Conservation (phyloP, 2,888 invertebrate species). For the Dromius quadrimaculatus region DNA sequence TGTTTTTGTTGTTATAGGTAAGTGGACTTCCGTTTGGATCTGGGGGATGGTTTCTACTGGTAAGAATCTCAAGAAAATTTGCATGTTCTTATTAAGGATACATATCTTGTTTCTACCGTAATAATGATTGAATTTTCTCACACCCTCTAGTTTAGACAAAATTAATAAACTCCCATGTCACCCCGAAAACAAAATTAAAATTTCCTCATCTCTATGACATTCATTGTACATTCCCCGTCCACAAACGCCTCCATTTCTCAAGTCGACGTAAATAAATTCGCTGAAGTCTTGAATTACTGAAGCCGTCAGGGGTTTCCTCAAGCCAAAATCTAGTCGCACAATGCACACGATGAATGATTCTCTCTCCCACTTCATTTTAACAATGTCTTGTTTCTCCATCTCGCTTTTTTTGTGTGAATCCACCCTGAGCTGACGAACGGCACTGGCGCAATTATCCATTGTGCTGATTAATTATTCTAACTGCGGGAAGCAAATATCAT, state of each 20-base stretch:
- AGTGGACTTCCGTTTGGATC: constrained; percentile 25
- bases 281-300: constrained; percentile 10
- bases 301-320: not conserved
- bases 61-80: too few relatives aligned
- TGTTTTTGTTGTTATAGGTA: constrained; percentile 29
- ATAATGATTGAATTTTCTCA: not conserved
- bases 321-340: constrained; percentile 28
- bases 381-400: not conserved
- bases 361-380: not conserved
- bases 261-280: constrained; percentile 29
- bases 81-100: too few relatives aligned
- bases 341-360: constrained; percentile 21
- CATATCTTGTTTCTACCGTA: not conserved
- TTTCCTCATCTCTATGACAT: not conserved
- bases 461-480: constrained; percentile 18
- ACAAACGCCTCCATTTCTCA: constrained; percentile 17
- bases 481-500: constrained; percentile 7
- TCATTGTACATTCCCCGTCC: not conserved
- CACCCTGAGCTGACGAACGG: not conserved
- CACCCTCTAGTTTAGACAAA: not conserved
- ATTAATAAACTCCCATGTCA: not conserved
- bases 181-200: not conserved
- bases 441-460: constrained; percentile 22
- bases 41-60: not conserved
- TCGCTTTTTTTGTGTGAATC: not conserved